Conservation (phyloP, 2,797 vertebrate genomes). For the Tachyglossus aculeatus region DNA sequence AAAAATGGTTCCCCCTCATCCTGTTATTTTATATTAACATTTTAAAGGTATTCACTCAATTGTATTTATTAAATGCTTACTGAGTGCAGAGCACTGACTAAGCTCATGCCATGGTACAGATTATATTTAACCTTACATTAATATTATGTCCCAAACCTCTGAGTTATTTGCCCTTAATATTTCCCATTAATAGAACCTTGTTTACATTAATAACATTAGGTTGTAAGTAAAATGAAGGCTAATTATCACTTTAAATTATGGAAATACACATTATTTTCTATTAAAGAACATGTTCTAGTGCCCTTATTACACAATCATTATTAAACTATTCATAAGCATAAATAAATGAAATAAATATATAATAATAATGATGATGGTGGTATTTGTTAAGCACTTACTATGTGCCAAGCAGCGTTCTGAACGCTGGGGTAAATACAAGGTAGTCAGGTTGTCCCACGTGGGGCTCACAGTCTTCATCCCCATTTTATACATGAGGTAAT, state of each 20-base stretch:
- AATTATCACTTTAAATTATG: neutral
- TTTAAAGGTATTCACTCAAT: slow-evolving; percentile 19
- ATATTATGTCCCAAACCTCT: slow-evolving; percentile 25
- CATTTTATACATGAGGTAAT: too few relatives aligned
- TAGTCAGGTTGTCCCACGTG: too few relatives aligned
- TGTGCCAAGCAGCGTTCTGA: too few relatives aligned
- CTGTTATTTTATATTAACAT: neutral
- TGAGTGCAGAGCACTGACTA: too few relatives aligned
- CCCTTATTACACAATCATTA: neutral
- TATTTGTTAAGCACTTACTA: too few relatives aligned
- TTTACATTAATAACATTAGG: slow-evolving; percentile 3
- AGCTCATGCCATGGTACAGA: slow-evolving; percentile 17
- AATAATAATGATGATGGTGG: too few relatives aligned
- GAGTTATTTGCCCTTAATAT: slow-evolving; percentile 23
- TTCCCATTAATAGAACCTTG: slow-evolving; percentile 43
- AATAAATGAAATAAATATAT: neutral
- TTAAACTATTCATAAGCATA: neutral
- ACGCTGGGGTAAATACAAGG: too few relatives aligned
- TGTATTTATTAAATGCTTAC: too few relatives aligned
- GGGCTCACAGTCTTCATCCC: too few relatives aligned
- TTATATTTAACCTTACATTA: slow-evolving; percentile 35
- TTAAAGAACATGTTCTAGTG: neutral
- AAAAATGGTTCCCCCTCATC: neutral
- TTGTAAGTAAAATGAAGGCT: slow-evolving; percentile 1
- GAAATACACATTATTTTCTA: neutral